phyloP scores from a whole-genome alignment of 2,797 vertebrate genomes.

The Salarias fasciatus region DNA sequence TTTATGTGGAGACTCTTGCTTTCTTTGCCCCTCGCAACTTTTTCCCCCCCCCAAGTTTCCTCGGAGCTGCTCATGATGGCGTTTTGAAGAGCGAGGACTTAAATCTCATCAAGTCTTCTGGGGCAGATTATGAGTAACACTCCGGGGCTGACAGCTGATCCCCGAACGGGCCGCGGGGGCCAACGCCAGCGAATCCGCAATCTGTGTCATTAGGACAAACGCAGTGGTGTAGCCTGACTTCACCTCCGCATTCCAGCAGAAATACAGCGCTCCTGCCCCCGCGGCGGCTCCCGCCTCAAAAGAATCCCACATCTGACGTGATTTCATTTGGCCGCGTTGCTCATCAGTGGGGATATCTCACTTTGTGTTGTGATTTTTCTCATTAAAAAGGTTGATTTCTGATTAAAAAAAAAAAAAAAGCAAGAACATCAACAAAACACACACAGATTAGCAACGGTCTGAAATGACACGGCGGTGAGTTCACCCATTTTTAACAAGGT shows the following conservation, averaged over 20 bases:
- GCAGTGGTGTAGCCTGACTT: conserved; percentile 40
- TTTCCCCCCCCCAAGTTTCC: conserved; percentile 10
- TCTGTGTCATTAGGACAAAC: conserved; percentile 58
- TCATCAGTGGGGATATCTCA: neutral
- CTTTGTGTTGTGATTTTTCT: too few species aligned
- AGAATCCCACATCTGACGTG: neutral
- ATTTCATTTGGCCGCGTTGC: neutral
- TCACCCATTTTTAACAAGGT: conserved; percentile 15
- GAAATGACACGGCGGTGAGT: neutral
- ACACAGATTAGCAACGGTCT: conserved; percentile 23
- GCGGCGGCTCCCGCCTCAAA: neutral
- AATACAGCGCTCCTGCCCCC: conserved; percentile 3
- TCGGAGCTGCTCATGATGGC: conserved; percentile 23
- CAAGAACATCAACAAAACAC: too few species aligned
- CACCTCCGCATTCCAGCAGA: conserved; percentile 20
- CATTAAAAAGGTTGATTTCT: too few species aligned
- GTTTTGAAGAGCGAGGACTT: conserved; percentile 51
- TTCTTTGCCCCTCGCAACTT: neutral
- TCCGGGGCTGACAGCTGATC: conserved; percentile 50
- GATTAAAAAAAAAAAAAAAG: too few species aligned
- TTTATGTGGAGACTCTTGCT: conserved; percentile 34
- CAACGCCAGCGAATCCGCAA: conserved; percentile 22
- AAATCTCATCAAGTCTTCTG: conserved; percentile 59
- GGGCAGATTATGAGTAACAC: conserved; percentile 61
- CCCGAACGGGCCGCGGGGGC: conserved; percentile 45